Base-by-base conservation (phyloP, 1,140 invertebrate species). In the Bombus consobrinus region DNA sequence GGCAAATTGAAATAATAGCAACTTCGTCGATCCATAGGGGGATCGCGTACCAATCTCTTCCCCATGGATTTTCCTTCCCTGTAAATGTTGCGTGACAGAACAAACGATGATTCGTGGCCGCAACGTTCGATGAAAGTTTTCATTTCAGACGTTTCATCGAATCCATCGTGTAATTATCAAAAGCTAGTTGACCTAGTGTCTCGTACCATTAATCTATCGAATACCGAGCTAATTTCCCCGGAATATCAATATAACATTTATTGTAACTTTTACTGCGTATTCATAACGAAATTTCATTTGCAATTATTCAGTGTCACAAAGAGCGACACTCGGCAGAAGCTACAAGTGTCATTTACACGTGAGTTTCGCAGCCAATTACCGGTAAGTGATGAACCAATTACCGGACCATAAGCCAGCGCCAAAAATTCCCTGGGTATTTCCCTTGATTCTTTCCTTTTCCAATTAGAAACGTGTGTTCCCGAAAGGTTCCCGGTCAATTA, bases 401-500 rank as follows among this genome's bases (percentile, higher is more conserved):
- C 47, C 18, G 47, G 47, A 2, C 47, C 6, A 53, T 53, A 53
- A 53, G 47, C 47, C 47, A 71, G 32, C 57, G n/a, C n/a, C 3
- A 53, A 32, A 32, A 53, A 74, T 12, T 53, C 41, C 10, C 43
- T 22, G 47, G 47, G 47, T 53, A 53, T 53, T 53, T 25, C 6
- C 32, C n/a, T 18, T 39, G 6, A 10, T 18, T n/a, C 12, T 5
- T 47, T 25, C 25, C 28, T 15, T 41, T 28, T 47, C 43, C 64
- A 37, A 47, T 37, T 69, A 47, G 78, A 43, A n/a, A 66, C 78
- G 75, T 32, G 41, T 53, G 78, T 69, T 53, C 41, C 32, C 37
- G 57, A 78, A 66, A 78, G 39, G 32, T 80, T 53, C 69, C 66
- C 2, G 18, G 66, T 80, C 78, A 80, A 81, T 81, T 81, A 81